These are phyloP conservation scores for Labeo calbasu DNA, from an alignment of 2,797 vertebrate genomes.

Conservation along the genomic window DNA sequence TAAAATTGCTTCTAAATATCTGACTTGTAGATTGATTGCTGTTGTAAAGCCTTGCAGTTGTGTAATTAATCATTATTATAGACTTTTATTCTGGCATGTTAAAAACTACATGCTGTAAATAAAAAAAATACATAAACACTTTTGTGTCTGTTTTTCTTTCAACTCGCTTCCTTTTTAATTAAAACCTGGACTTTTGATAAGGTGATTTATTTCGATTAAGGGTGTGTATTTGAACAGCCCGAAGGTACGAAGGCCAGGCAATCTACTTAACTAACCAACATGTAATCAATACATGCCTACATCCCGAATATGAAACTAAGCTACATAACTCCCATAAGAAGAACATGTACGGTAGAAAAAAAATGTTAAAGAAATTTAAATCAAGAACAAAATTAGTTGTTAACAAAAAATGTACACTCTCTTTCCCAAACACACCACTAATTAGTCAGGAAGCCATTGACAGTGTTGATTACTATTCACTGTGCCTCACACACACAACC, in stretches of 20 bases:
- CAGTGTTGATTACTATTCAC: conserved; percentile 56
- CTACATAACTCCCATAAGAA: not conserved
- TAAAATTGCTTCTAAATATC: conserved; percentile 43
- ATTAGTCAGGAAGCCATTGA: conserved; percentile 47
- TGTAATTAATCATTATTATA: conserved; percentile 42
- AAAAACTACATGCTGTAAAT: conserved; percentile 47
- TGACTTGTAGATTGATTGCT: conserved; percentile 44
- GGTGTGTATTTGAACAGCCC: not conserved
- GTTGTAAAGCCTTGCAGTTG: conserved; percentile 51
- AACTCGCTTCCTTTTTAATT: conserved; percentile 23
- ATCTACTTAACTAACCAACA: conserved; percentile 28
- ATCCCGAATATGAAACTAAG: conserved; percentile 13
- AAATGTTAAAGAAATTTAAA: conserved; percentile 9
- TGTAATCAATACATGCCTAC: conserved; percentile 20
- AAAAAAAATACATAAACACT: conserved; percentile 26
- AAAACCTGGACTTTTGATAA: conserved; percentile 3
- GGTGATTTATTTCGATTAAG: not conserved
- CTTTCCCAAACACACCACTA: conserved; percentile 48
- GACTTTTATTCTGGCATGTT: conserved; percentile 53
- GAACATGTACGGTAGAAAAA: not conserved
- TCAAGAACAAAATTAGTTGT: conserved; percentile 1
- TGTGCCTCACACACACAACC: conserved; percentile 43
- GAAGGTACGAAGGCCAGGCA: conserved; percentile 12
- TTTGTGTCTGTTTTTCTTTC: not conserved
- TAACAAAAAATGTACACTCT: conserved; percentile 1